These are phyloP conservation scores for Zosterops lateralis DNA, from an alignment of 2,113 vertebrate genomes.

Conservation along the genomic window DNA sequence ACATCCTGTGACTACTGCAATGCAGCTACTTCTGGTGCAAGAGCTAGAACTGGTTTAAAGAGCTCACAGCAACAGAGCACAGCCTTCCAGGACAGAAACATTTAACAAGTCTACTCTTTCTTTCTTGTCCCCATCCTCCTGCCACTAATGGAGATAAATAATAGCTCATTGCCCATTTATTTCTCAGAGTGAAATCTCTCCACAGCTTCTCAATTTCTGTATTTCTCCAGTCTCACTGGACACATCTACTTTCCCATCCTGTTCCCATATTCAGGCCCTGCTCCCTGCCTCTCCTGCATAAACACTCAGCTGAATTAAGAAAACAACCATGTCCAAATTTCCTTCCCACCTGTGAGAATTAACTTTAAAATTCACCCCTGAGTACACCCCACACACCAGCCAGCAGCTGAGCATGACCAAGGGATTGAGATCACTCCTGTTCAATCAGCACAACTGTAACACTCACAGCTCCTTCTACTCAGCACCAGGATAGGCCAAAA, in stretches of 20 bases:
- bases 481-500: neutral
- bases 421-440: neutral
- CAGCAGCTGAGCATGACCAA: rapidly evolving
- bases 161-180: neutral
- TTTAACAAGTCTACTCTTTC: neutral
- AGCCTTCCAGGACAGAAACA: neutral
- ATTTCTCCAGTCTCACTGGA: neutral
- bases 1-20: constrained; percentile 10
- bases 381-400: neutral
- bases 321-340: neutral
- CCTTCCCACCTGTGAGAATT: neutral
- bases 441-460: neutral
- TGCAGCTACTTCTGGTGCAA: constrained; percentile 54
- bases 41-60: constrained; percentile 3
- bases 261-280: neutral
- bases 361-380: neutral
- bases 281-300: neutral
- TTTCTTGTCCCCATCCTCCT: neutral
- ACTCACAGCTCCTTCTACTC: neutral
- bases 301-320: neutral
- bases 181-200: neutral
- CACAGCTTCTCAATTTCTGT: neutral
- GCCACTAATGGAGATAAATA: neutral
- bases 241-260: neutral
- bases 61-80: neutral